Percentiles rank a stretch among this genome's conserved stretches.
These are phyloP conservation scores for Lacanobia oleracea DNA, from an alignment of 2,888 invertebrate species.

Conservation along the genomic window DNA sequence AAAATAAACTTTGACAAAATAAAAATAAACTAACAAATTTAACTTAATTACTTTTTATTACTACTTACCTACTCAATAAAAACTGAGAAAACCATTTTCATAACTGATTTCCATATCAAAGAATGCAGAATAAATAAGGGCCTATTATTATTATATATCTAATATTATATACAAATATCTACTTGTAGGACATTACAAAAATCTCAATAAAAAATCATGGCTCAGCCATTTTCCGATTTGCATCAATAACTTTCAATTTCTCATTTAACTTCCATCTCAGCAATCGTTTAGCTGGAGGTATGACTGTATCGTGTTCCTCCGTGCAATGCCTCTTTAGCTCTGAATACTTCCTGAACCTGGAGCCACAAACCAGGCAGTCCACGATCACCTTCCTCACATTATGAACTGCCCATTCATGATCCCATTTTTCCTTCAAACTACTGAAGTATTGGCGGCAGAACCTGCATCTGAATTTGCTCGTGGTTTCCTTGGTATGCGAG, in stretches of 20 bases:
- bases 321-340: conserved; percentile 83
- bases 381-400: conserved; percentile 84
- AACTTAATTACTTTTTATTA: no score
- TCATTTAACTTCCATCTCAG: conserved; percentile 66
- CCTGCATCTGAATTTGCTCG: conserved; percentile 77
- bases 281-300: conserved; percentile 79
- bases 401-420: conserved; percentile 86
- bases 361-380: conserved; percentile 82
- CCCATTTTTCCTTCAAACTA: conserved; percentile 86
- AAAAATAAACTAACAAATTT: background rate
- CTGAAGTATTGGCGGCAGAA: conserved; percentile 79
- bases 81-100: background rate
- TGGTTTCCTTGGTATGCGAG: conserved; percentile 74
- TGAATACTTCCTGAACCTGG: conserved; percentile 84
- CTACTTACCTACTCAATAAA: background rate
- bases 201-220: conserved; percentile 4
- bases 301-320: conserved; percentile 74
- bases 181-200: background rate
- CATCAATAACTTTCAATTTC: conserved; percentile 47
- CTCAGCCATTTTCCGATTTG: conserved; percentile 33
- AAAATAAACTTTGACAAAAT: background rate
- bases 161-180: no score
- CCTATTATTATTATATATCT: no score
- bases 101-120: conserved; percentile 1
- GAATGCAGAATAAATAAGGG: background rate